Conservation (phyloP, 2,797 vertebrate genomes). For the Galagoides demidoff region DNA sequence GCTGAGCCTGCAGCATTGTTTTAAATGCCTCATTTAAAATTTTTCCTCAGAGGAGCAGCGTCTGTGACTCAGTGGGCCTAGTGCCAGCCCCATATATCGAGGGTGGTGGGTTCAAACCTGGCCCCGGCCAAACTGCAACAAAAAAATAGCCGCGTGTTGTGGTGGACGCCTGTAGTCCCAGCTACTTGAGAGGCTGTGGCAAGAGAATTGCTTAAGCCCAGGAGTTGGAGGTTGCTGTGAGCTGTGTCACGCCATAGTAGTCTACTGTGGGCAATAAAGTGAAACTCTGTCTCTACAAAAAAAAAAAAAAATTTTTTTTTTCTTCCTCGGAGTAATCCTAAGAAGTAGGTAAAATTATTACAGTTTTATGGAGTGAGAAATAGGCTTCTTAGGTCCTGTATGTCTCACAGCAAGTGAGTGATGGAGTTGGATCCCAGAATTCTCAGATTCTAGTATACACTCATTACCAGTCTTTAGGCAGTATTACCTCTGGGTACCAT, state of each 20-base stretch:
- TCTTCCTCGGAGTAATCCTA: not conserved
- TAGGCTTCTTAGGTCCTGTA: not conserved
- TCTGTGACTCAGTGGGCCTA: too few species aligned
- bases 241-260: too few species aligned
- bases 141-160: too few species aligned
- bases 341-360: not conserved
- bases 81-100: too few species aligned
- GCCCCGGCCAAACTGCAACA: too few species aligned
- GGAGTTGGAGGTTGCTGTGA: too few species aligned
- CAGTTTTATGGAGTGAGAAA: slow-evolving; percentile 10
- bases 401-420: not conserved
- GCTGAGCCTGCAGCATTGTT: not conserved
- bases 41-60: not conserved
- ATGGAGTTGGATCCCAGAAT: not conserved
- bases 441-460: not conserved
- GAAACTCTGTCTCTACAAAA: too few species aligned
- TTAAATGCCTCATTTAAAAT: not conserved
- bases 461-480: not conserved
- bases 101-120: too few species aligned
- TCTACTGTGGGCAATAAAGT: too few species aligned
- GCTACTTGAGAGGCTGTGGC: too few species aligned
- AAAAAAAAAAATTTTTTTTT: not conserved
- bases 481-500: not conserved
- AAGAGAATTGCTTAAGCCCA: too few species aligned
- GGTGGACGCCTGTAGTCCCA: too few species aligned